A percentile compares a stretch with the other conserved stretches of the same genome.
Conservation (phyloP, 2,797 vertebrate genomes). For the Ambastaia sidthimunki region DNA sequence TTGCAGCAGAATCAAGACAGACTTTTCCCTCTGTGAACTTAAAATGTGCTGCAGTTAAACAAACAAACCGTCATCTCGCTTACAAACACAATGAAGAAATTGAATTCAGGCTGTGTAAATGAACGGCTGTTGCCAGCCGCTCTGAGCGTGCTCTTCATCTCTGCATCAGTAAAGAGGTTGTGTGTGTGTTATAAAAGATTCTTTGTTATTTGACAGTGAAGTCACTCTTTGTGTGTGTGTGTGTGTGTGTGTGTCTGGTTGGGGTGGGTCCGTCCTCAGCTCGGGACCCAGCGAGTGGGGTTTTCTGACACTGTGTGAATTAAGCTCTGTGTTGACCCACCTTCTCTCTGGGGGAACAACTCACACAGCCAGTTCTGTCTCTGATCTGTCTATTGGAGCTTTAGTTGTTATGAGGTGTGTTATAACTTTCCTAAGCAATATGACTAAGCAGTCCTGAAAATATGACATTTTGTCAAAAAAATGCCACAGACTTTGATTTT, state of each 20-base stretch:
- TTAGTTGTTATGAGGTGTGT: neutral
- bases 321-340: conserved; percentile 16
- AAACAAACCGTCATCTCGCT: neutral
- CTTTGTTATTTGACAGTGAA: conserved; percentile 34
- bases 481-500: no score
- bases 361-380: neutral
- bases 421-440: no score
- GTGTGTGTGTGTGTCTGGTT: neutral
- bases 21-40: neutral
- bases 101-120: neutral
- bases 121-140: neutral
- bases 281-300: neutral
- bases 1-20: neutral
- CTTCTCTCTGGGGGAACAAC: conserved; percentile 1
- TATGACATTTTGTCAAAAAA: no score
- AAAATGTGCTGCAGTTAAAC: neutral
- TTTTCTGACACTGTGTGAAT: conserved; percentile 20
- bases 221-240: conserved; percentile 17
- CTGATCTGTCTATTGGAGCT: neutral
- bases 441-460: no score
- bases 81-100: neutral
- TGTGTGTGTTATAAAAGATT: conserved; percentile 29
- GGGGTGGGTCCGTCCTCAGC: conserved; percentile 2
- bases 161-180: neutral
- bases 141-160: neutral